Conservation (phyloP, 1,140 invertebrate species). For the Eumaeus atala region DNA sequence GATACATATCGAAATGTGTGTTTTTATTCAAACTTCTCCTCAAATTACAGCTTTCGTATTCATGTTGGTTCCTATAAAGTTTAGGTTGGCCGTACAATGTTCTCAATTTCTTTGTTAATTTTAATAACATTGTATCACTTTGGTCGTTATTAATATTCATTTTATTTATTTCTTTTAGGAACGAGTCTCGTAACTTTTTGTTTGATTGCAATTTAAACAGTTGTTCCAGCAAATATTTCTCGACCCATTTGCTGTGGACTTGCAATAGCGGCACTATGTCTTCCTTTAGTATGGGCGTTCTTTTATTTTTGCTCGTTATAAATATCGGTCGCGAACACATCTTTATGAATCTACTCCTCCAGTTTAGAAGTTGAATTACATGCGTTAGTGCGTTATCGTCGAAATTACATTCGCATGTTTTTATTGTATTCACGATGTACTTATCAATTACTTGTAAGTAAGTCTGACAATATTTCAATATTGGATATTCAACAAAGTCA, state of each 20-base stretch:
- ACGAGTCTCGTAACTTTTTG: conserved; percentile 25
- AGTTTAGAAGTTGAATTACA: conserved; percentile 57
- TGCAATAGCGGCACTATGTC: conserved; percentile 63
- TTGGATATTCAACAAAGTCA: conserved; percentile 68
- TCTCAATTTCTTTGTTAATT: conserved; percentile 52
- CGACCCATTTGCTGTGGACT: conserved; percentile 75
- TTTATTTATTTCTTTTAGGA: conserved; percentile 26
- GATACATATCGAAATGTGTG: conserved; percentile 40
- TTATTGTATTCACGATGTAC: conserved; percentile 46
- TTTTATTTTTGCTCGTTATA: conserved; percentile 41
- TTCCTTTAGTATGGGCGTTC: conserved; percentile 48
- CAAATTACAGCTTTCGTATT: conserved; percentile 36
- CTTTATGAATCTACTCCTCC: conserved; percentile 67
- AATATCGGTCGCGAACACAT: conserved; percentile 45
- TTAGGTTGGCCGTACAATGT: conserved; percentile 54
- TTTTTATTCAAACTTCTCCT: conserved; percentile 38
- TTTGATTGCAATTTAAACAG: conserved; percentile 36
- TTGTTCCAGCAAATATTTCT: conserved; percentile 65
- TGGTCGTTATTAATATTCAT: conserved; percentile 32
- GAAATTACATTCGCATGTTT: conserved; percentile 27
- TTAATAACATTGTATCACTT: conserved; percentile 32
- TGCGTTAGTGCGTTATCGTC: conserved; percentile 36
- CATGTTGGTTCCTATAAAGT: conserved; percentile 40
- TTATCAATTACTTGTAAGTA: conserved; percentile 56
- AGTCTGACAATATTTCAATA: conserved; percentile 63